Conservation (phyloP, 2,113 vertebrate genomes). For the Prochilodus magdalenae region DNA sequence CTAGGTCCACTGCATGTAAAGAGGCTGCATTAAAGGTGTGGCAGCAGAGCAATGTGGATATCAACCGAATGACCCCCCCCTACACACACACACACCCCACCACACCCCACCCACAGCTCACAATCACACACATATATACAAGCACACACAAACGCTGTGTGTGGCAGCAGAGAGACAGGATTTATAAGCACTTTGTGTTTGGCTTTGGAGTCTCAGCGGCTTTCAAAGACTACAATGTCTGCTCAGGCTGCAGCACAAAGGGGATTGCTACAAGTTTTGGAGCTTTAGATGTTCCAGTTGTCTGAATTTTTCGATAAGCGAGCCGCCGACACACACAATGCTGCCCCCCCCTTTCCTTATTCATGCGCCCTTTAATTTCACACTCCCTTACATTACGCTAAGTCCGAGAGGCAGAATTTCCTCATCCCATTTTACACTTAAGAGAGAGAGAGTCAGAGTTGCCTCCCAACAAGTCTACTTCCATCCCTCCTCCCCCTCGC, state of each 20-base stretch:
- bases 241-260: constrained; percentile 75
- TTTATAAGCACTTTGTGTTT: constrained; percentile 73
- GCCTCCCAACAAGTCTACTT: constrained; percentile 77
- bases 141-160: constrained; percentile 31
- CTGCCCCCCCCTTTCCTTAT: constrained; percentile 66
- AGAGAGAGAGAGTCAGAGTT: constrained; percentile 68
- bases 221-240: constrained; percentile 78
- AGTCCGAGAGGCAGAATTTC: constrained; percentile 78
- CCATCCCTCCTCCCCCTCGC: constrained; percentile 51
- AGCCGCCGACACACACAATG: constrained; percentile 72
- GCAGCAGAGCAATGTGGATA: constrained; percentile 50
- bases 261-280: constrained; percentile 80
- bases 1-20: constrained; percentile 68
- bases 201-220: constrained; percentile 72
- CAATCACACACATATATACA: constrained; percentile 37
- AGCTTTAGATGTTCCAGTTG: constrained; percentile 82
- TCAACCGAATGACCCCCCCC: constrained; percentile 22
- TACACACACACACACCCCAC: constrained; percentile 9
- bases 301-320: constrained; percentile 82
- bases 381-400: constrained; percentile 82
- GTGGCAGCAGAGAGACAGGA: constrained; percentile 61
- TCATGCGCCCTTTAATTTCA: constrained; percentile 80
- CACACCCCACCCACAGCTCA: constrained; percentile 14
- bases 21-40: constrained; percentile 71
- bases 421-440: constrained; percentile 81